These are phyloP conservation scores for Xenopus tropicalis DNA, from an alignment of 2,113 vertebrate genomes.

Conservation along the genomic window UCB_Xtro_10.0 CM004450.2:102546001-102546500, in stretches of 20 bases:
- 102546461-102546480: too few relatives aligned
- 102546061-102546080: constrained; percentile 56
- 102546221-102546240: constrained; percentile 47
- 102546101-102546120: constrained; percentile 61
- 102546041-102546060: constrained; percentile 59
- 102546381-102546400: too few relatives aligned
- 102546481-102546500: too few relatives aligned
- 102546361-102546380: too few relatives aligned
- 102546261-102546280: constrained; percentile 63
- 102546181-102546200: constrained; percentile 45
- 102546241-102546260: constrained; percentile 51
- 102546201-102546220: not conserved
- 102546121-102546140: constrained; percentile 54
- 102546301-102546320: constrained; percentile 66
- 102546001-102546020: constrained; percentile 58
- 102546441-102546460: too few relatives aligned
- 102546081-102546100: constrained; percentile 61
- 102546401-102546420: too few relatives aligned
- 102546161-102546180: constrained; percentile 57
- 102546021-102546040: constrained; percentile 62
- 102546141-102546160: constrained; percentile 57
- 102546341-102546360: too few relatives aligned
- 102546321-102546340: not conserved
- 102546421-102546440: too few relatives aligned
- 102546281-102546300: constrained; percentile 60